Base-by-base conservation (phyloP, 2,113 vertebrate species). In the Dendrocopos noguchii region DNA sequence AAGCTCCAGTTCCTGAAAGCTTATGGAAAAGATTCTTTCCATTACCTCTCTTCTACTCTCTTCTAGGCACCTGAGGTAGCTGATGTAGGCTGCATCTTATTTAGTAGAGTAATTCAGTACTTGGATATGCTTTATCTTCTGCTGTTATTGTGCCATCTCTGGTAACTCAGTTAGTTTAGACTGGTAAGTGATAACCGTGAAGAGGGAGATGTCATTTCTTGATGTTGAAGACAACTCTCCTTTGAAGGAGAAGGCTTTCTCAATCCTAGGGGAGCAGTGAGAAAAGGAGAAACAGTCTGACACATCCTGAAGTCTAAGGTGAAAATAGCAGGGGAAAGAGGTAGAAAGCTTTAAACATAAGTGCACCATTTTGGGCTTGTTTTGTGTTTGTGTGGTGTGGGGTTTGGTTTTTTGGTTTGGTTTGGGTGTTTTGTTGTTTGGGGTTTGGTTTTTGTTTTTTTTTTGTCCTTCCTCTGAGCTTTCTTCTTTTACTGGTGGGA, bases 61-160 rank as follows among this genome's bases (percentile, higher is more conserved):
- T 70, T 74, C 21, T 20, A 39, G 56, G 39, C 66, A 33, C 15
- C 18, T 31, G n/a, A 60, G 75, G 61, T 86, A 84, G 53, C n/a
- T 78, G 70, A 9, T 88, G 22, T 57, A 44, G 87, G 65, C 68
- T 91, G 79, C 72, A 64, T 50, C 24, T 76, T 78, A 42, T 57
- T 61, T 56, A 24, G 42, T 57, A 60, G 47, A 74, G 42, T 63
- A 71, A 24, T 44, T 60, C 46, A 2, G 60, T 79, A 12, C 91
- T 77, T 77, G 85, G 25, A 56, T 73, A 47, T 77, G 73, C 80
- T 90, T 90, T 71, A 56, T 91, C 72, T 94, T 60, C 53, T 78
- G 84, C 82, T 83, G 55, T 67, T 91, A 31, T 44, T 21, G 7
- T 91, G 57, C 59, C 46, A 52, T 42, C 75, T 84, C 67, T 0